Percentiles rank a stretch among this genome's conserved stretches.
Evolutionary conservation across 2,797 vertebrate genomes (phyloP).

Genomic region (Sebastes steindachneri): DNA sequence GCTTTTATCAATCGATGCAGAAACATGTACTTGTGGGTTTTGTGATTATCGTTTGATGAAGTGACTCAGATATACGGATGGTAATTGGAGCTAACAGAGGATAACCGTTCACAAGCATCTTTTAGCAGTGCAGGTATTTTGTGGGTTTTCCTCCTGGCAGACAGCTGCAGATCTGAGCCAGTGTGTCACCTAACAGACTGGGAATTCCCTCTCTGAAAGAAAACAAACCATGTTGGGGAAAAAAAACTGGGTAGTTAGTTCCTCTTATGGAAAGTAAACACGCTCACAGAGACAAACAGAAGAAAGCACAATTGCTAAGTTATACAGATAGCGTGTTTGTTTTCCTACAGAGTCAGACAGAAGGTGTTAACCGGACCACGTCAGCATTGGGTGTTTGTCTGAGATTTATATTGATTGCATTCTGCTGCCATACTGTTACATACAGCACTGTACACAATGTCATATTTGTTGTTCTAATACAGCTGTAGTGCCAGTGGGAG

Average conservation of each 20-base stretch:
- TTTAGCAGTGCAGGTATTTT: constrained; percentile 12
- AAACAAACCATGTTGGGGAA: constrained; percentile 22
- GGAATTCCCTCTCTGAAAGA: constrained; percentile 62
- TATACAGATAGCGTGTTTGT: not conserved
- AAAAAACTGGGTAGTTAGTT: constrained; percentile 28
- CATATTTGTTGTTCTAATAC: not conserved
- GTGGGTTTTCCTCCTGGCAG: constrained; percentile 7
- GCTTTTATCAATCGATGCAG: not conserved
- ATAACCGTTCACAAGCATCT: constrained; percentile 5
- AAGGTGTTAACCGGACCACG: not conserved
- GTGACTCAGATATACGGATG: not conserved
- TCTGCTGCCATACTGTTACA: not conserved
- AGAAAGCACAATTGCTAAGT: not conserved
- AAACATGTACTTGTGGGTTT: not conserved
- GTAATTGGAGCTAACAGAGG: not conserved
- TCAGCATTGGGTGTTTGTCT: not conserved
- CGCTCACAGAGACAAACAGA: not conserved
- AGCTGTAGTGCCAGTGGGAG: not conserved
- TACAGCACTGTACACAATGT: not conserved
- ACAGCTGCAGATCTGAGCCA: constrained; percentile 36
- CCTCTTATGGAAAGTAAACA: constrained; percentile 34
- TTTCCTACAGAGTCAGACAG: constrained; percentile 2
- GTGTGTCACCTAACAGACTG: constrained; percentile 49
- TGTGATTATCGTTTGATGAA: not conserved
- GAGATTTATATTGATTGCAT: not conserved